phyloP scores from a whole-genome alignment of 2,113 vertebrate species.

The Callipepla californica region DNA sequence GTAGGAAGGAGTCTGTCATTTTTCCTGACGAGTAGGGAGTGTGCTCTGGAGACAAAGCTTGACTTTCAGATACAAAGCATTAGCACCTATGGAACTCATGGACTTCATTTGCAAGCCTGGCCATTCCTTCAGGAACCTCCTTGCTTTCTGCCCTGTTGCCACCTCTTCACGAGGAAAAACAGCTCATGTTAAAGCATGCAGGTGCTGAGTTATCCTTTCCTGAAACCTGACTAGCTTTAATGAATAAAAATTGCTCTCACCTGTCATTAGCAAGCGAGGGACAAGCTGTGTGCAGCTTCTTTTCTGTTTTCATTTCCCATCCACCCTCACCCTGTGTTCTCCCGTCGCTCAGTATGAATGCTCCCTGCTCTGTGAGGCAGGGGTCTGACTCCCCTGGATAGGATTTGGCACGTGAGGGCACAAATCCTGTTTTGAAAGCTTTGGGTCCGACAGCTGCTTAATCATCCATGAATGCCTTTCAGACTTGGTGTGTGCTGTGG shows the following conservation, averaged over 20 bases:
- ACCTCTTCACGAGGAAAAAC: background rate
- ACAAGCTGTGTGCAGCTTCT: background rate
- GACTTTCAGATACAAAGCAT: background rate
- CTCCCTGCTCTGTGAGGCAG: background rate
- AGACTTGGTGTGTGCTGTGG: background rate
- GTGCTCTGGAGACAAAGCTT: background rate
- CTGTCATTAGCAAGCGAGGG: background rate
- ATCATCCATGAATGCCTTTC: background rate
- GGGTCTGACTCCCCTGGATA: background rate
- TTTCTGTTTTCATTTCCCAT: background rate
- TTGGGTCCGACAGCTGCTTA: background rate
- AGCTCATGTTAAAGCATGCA: rapidly evolving
- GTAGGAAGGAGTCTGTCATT: background rate
- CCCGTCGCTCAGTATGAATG: background rate
- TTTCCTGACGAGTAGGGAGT: background rate
- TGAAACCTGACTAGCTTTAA: background rate
- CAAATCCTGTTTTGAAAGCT: background rate
- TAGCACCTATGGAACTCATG: background rate
- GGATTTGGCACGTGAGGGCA: background rate
- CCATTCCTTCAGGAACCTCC: background rate
- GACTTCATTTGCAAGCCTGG: background rate
- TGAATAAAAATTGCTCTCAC: background rate
- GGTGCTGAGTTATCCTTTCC: background rate
- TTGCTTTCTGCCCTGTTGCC: background rate
- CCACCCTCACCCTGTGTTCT: background rate